Evolutionary conservation across 2,888 invertebrate genomes (phyloP), one percentile per base, ranked within the genome.

Genomic region (Acrobasis consociella): DNA sequence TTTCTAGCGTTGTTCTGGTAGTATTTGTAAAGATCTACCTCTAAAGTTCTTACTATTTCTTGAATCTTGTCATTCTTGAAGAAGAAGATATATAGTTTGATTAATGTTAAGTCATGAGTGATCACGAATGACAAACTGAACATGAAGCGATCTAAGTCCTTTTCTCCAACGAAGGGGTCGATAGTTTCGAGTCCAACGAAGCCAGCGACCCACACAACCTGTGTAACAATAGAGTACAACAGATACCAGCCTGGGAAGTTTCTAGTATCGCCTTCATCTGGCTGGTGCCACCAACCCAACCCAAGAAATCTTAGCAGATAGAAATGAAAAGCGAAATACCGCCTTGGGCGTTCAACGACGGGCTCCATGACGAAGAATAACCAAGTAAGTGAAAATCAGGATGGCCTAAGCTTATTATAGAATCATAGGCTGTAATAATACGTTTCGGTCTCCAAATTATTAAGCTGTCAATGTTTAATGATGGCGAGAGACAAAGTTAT

Each of bases 281-380:
- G 91, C 60, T 87, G 83, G 68, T 92, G 92, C 91, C 91, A 92
- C 92, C 91, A 91, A 31, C 92, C 92, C 0, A 92, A 69, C 0
- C 91, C 91, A 5, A 91, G 74, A 60, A 86, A 83, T 60, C 92
- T 80, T 5, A 92, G 67, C 22, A 92, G 73, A n/a, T 69, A 64
- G 65, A 76, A 92, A 68, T 92, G 91, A 42, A 86, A 70, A 16
- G 73, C 73, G 68, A 92, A 92, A 68, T 88, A 91, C 17, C 82
- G 80, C 37, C 65, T 81, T 0, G 90, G 89, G 16, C 81, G 82
- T 17, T 49, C 55, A 60, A 67, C 62, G 38, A 39, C 38, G 42
- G 67, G 39, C 59, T 62, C 61, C 69, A 64, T 69, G 9, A 56
- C 56, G 37, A 1, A 2, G 9, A 51, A n/a, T 46, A 11, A 13